Evolutionary conservation across 2,888 invertebrate genomes (phyloP).

Genomic region (Alcis repandata): DNA sequence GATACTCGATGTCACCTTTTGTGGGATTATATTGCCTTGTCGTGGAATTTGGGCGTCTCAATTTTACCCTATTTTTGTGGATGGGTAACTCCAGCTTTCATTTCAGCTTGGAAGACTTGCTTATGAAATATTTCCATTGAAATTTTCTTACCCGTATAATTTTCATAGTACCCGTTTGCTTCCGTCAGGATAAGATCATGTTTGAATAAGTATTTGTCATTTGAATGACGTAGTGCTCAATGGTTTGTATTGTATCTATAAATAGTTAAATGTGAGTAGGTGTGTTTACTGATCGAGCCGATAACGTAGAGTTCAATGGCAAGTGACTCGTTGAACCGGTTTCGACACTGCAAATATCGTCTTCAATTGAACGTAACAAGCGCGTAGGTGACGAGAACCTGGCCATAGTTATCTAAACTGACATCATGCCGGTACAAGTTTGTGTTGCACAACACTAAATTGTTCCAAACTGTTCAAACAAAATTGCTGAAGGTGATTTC

Average conservation of each 20-base stretch:
- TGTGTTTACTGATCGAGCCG: constrained; percentile 44
- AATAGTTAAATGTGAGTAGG: constrained; percentile 16
- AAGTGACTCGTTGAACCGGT: constrained; percentile 52
- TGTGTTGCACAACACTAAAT: constrained; percentile 33
- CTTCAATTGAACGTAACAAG: constrained; percentile 68
- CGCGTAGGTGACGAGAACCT: constrained; percentile 65
- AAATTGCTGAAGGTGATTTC: constrained; percentile 8
- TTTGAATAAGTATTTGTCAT: neutral
- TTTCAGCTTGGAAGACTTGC: constrained; percentile 2
- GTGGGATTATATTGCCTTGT: constrained; percentile 42
- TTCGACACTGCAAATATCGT: constrained; percentile 51
- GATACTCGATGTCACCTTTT: constrained; percentile 46
- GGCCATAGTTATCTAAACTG: constrained; percentile 50
- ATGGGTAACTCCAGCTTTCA: constrained; percentile 23
- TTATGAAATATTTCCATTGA: neutral
- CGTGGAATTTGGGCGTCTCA: constrained; percentile 27
- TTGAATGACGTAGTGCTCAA: neutral
- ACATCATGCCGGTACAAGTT: constrained; percentile 49
- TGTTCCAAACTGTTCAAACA: constrained; percentile 16
- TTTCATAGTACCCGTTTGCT: neutral
- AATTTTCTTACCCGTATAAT: neutral
- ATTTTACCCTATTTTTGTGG: constrained; percentile 30
- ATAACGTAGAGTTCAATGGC: constrained; percentile 50
- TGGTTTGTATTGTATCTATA: constrained; percentile 21
- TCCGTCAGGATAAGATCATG: neutral